A percentile compares a stretch with the other conserved stretches of the same genome.
phyloP scores from a whole-genome alignment of 2,888 invertebrate species.

The Dastarcus helophoroides region DNA sequence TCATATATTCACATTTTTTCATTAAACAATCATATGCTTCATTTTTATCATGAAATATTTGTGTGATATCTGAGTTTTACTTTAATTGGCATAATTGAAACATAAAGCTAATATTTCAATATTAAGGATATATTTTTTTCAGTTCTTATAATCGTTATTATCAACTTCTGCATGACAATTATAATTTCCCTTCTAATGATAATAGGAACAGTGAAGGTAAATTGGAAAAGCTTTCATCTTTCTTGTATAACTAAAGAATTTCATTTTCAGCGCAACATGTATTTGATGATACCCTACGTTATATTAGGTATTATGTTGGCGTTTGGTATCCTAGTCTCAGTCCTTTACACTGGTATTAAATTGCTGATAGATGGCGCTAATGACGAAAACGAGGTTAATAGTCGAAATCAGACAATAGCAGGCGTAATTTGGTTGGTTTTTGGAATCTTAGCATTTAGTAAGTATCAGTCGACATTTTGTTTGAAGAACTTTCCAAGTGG shows the following conservation, averaged over 20 bases:
- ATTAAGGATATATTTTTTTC: constrained; percentile 38
- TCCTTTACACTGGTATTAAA: constrained; percentile 66
- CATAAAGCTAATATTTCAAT: too few relatives aligned
- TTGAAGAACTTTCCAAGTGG: not conserved
- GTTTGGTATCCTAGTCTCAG: constrained; percentile 64
- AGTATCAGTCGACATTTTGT: constrained; percentile 24
- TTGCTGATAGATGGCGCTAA: constrained; percentile 51
- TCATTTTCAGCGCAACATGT: constrained; percentile 59
- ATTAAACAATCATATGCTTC: too few relatives aligned
- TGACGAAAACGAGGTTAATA: too few relatives aligned
- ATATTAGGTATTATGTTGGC: constrained; percentile 69
- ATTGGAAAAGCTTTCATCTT: constrained; percentile 13
- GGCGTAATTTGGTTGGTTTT: constrained; percentile 51
- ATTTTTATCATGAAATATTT: too few relatives aligned
- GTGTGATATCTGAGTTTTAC: too few relatives aligned
- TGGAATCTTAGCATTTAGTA: constrained; percentile 51
- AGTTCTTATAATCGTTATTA: constrained; percentile 66
- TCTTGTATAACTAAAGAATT: constrained; percentile 7
- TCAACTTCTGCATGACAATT: constrained; percentile 74
- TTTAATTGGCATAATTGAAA: too few relatives aligned
- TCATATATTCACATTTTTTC: too few relatives aligned
- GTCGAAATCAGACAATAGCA: constrained; percentile 39
- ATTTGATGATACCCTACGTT: constrained; percentile 77
- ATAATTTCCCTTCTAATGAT: constrained; percentile 67
- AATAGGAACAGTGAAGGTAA: constrained; percentile 64